phyloP scores from a whole-genome alignment of 2,888 invertebrate genomes.

The Andricus curvator region DNA sequence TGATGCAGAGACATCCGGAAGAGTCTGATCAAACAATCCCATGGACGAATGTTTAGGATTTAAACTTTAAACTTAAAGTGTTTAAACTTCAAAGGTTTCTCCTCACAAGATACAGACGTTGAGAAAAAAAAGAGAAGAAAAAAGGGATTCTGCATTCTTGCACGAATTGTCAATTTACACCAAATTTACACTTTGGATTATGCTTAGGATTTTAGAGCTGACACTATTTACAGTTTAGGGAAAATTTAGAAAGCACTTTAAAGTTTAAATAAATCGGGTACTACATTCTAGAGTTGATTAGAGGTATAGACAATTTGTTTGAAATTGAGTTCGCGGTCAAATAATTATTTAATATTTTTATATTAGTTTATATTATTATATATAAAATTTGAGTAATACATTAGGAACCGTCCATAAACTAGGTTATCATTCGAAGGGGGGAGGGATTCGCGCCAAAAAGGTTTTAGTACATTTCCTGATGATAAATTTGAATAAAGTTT shows the following conservation, averaged over 20 bases:
- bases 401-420: no score
- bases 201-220: background rate
- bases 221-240: background rate
- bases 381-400: no score
- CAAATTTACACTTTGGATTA: conserved; percentile 25
- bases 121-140: background rate
- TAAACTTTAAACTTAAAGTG: background rate
- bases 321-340: no score
- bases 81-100: conserved; percentile 28
- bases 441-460: no score
- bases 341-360: no score
- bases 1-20: conserved; percentile 12
- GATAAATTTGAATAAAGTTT: no score
- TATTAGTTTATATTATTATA: no score
- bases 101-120: background rate
- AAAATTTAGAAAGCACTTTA: conserved; percentile 5
- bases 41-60: background rate
- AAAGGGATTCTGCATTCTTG: conserved; percentile 22
- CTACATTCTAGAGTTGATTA: no score
- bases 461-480: no score
- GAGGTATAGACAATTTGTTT: no score
- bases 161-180: conserved; percentile 33
- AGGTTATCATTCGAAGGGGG: no score
- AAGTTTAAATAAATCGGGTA: no score
- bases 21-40: conserved; percentile 60